Evolutionary conservation across 1,140 invertebrate species (phyloP), one percentile per base, ranked within the genome.

Genomic region (Sitodiplosis mosellana): DNA sequence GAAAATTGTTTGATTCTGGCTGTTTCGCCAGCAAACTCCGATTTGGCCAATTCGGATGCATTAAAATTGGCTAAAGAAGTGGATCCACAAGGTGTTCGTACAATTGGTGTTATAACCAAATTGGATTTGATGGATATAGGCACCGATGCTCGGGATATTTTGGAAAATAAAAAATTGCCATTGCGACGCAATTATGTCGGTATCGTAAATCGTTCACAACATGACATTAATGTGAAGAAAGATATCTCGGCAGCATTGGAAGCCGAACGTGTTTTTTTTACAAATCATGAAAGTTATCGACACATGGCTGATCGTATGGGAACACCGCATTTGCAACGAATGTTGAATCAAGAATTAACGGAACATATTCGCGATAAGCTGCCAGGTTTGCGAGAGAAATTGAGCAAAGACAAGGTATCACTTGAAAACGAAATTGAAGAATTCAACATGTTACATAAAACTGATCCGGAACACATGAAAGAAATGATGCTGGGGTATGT

Each of bases 101-200:
- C 96, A 1, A 67, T 99, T 27, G 95, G 91, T 52, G 95, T 99
- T 21, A 81, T 99, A 14, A 99, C 95, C 12, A 99, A 99, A 68
- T 69, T 99, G 45, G 96, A 99, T 77, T 72, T 99, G 47, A 99
- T 99, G 96, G 96, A 99, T 76, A 87, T 87, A 49, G 86, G 95
- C 36, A 99, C 95, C 43, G 94, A 99, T 75, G 96, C 95, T 0
- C 93, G 97, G 64, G 95, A 99, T 61, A 92, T 98, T 50, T 69
- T 99, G 17, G 95, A 89, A 68, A 96, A 96, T 1, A 74, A 89
- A 51, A 85, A 99, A 1, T 97, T 99, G 60, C 95, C 95, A 27
- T 92, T 99, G 1, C 99, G 99, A 69, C 69, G 99, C 18, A 87
- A 96, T 53, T 94, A 95, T 54, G 93, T 99, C 59, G 95, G 95